Conservation (phyloP, 1,140 invertebrate genomes). For the Diorhabda carinulata region DNA sequence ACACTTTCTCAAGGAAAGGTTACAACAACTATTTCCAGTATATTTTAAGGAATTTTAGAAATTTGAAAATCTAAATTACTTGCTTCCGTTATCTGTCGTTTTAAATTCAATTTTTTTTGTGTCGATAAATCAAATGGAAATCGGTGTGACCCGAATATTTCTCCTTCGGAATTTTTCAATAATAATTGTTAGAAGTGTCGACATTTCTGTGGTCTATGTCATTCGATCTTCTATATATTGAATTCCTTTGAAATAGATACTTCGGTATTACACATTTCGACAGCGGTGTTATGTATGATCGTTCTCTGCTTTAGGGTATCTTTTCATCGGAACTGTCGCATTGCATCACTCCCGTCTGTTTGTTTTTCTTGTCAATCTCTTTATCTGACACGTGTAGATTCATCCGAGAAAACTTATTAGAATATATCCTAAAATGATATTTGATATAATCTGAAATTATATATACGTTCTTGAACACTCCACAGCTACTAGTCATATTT, state of each 20-base stretch:
- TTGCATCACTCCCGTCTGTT: slow-evolving; percentile 6
- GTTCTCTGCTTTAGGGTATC: not conserved
- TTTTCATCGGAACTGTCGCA: slow-evolving; percentile 17
- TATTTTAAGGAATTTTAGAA: no score
- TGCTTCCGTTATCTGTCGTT: not conserved
- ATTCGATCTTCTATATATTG: slow-evolving; percentile 12
- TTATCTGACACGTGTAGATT: no score
- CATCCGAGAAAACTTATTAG: no score
- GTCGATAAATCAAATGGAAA: not conserved
- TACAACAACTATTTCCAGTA: no score
- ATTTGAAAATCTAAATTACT: not conserved
- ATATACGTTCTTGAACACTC: no score
- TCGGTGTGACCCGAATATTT: not conserved
- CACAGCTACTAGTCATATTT: no score
- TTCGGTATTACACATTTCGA: slow-evolving; percentile 15
- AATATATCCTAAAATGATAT: no score
- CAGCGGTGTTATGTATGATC: slow-evolving; percentile 4
- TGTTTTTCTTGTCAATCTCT: slow-evolving; percentile 9
- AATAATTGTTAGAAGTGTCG: slow-evolving; percentile 19
- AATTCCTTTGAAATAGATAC: slow-evolving; percentile 19
- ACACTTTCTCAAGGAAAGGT: no score
- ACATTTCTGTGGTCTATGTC: slow-evolving; percentile 6
- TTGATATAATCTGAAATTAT: no score
- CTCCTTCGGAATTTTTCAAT: slow-evolving; percentile 19
- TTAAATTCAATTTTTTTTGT: not conserved